A percentile compares a stretch with the other conserved stretches of the same genome.
These are phyloP conservation scores for Martes martes DNA, from an alignment of 2,113 vertebrate species.

Conservation along the genomic window DNA sequence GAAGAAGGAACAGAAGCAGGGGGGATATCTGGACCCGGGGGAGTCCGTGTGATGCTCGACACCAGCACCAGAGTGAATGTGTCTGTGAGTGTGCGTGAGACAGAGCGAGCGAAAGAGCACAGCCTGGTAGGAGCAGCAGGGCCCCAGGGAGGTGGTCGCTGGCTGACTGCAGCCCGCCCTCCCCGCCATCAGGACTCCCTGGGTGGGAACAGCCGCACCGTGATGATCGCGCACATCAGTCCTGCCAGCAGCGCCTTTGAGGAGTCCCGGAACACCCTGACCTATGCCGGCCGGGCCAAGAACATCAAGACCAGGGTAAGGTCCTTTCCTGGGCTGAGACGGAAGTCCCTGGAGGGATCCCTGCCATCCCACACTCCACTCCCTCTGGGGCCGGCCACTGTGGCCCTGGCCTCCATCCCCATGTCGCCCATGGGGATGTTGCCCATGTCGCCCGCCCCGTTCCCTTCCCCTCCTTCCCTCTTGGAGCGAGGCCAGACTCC, in stretches of 20 bases:
- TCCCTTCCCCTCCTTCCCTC: no score
- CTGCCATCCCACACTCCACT: neutral
- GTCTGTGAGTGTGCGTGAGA: no score
- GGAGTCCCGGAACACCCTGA: conserved; percentile 92
- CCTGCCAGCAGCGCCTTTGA: conserved; percentile 92
- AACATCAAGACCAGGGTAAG: conserved; percentile 91
- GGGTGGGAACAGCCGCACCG: conserved; percentile 91
- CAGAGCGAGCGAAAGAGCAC: no score
- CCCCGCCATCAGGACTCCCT: conserved; percentile 87
- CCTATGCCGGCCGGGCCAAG: conserved; percentile 93
- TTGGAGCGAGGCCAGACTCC: neutral
- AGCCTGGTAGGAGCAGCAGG: neutral
- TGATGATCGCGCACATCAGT: conserved; percentile 97
- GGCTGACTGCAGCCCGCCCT: rapidly evolving
- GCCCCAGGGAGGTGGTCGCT: rapidly evolving
- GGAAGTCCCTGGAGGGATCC: neutral
- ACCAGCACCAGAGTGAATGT: no score
- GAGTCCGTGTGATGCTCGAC: neutral
- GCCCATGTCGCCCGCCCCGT: rapidly evolving
- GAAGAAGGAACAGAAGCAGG: neutral
- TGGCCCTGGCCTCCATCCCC: neutral
- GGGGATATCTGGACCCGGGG: neutral
- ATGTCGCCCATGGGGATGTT: neutral
- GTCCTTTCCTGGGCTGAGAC: neutral
- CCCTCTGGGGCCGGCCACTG: neutral